These are phyloP conservation scores for Sesia bembeciformis DNA, from an alignment of 2,888 invertebrate genomes.

Conservation along the genomic window DNA sequence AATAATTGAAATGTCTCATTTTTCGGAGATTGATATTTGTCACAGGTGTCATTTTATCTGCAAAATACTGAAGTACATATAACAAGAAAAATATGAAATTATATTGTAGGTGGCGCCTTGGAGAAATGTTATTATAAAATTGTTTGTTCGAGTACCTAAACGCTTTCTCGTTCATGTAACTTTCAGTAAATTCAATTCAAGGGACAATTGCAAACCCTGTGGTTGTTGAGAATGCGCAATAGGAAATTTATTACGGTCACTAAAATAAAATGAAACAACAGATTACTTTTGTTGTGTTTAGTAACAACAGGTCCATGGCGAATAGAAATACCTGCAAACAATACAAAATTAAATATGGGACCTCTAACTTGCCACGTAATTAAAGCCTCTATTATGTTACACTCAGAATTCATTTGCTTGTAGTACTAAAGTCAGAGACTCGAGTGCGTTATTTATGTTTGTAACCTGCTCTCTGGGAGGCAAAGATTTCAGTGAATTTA, in stretches of 20 bases:
- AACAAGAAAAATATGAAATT: too few relatives aligned
- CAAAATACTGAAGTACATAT: too few relatives aligned
- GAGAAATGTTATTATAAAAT: too few relatives aligned
- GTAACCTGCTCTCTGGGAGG: slow-evolving; percentile 49
- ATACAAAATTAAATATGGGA: too few relatives aligned
- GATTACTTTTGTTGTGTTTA: slow-evolving; percentile 41
- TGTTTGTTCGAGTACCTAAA: neutral
- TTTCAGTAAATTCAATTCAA: slow-evolving; percentile 25
- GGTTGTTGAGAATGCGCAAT: slow-evolving; percentile 27
- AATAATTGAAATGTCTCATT: too few relatives aligned
- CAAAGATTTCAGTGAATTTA: slow-evolving; percentile 44
- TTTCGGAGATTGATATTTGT: too few relatives aligned
- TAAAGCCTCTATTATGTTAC: neutral
- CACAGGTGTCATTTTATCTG: too few relatives aligned
- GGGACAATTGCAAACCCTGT: slow-evolving; percentile 33
- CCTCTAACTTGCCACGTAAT: neutral
- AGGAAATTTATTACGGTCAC: slow-evolving; percentile 58
- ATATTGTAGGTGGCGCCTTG: too few relatives aligned
- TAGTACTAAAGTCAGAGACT: neutral
- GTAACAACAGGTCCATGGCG: slow-evolving; percentile 42
- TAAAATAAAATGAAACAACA: slow-evolving; percentile 36
- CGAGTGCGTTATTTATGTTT: slow-evolving; percentile 1
- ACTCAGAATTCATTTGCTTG: neutral
- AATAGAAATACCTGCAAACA: slow-evolving; percentile 47
- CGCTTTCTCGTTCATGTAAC: slow-evolving; percentile 15